phyloP scores from a whole-genome alignment of 2,888 invertebrate genomes.

The Epiperipatus broadwayi region DNA sequence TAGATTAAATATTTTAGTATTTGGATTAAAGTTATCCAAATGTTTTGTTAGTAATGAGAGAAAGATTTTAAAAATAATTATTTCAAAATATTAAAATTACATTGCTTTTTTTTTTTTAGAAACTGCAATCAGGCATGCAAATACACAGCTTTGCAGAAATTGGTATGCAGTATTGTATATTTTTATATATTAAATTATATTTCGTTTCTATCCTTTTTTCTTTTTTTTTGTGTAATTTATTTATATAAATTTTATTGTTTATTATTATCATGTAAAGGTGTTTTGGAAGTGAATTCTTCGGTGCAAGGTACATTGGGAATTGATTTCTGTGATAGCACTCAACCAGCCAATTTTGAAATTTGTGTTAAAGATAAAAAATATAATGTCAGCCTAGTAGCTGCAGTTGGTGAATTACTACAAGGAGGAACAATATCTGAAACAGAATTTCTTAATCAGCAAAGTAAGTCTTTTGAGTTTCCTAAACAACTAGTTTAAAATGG shows the following conservation, averaged over 20 bases:
- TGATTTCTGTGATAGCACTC: constrained; percentile 80
- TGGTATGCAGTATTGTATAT: constrained; percentile 26
- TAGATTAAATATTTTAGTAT: too few species aligned
- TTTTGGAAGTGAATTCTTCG: constrained; percentile 42
- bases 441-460: constrained; percentile 50
- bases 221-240: constrained; percentile 5
- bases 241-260: neutral
- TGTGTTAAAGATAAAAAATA: constrained; percentile 26
- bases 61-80: too few species aligned
- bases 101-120: constrained; percentile 28
- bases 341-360: constrained; percentile 61
- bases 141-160: constrained; percentile 55
- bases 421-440: constrained; percentile 52
- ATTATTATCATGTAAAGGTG: constrained; percentile 18
- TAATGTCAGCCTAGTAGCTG: constrained; percentile 43
- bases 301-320: constrained; percentile 53
- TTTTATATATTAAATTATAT: neutral
- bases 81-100: neutral
- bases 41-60: too few species aligned
- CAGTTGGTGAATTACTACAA: constrained; percentile 67
- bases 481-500: too few species aligned
- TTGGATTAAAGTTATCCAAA: too few species aligned
- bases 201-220: constrained; percentile 1
- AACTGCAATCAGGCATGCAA: constrained; percentile 47
- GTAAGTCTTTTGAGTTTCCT: too few species aligned